phyloP scores from a whole-genome alignment of 2,797 vertebrate species.

The Carduelis carduelis region DNA sequence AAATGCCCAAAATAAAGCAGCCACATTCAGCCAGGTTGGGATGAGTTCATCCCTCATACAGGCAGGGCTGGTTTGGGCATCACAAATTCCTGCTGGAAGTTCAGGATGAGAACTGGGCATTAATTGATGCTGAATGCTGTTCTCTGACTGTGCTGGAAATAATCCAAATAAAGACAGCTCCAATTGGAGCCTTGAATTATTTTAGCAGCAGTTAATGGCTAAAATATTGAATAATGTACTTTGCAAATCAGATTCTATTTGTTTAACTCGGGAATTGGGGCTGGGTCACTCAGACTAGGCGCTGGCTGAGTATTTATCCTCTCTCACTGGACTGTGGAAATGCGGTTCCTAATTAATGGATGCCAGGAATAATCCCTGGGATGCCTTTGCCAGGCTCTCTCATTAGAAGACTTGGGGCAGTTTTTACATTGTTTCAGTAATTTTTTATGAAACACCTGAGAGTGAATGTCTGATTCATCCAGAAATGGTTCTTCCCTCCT shows the following conservation, averaged over 20 bases:
- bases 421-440: not conserved
- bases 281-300: conserved; percentile 79
- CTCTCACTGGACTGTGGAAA: conserved; percentile 57
- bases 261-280: conserved; percentile 79
- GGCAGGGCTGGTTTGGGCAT: not conserved
- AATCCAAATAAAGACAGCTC: conserved; percentile 73
- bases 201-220: conserved; percentile 81
- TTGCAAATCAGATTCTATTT: conserved; percentile 83
- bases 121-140: not conserved
- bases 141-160: not conserved
- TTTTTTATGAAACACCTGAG: not conserved
- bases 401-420: not conserved
- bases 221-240: conserved; percentile 81
- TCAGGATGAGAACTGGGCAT: not conserved
- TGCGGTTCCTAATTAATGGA: not conserved
- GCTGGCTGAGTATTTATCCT: conserved; percentile 69
- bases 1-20: not conserved
- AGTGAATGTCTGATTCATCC: not conserved
- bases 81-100: not conserved
- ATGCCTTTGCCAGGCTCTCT: not conserved
- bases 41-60: not conserved
- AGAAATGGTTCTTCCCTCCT: not conserved
- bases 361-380: not conserved
- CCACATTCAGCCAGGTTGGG: not conserved
- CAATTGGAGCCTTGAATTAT: conserved; percentile 80